Evolutionary conservation across 2,888 invertebrate genomes (phyloP).

Genomic region (Patella ulyssiponensis): DNA sequence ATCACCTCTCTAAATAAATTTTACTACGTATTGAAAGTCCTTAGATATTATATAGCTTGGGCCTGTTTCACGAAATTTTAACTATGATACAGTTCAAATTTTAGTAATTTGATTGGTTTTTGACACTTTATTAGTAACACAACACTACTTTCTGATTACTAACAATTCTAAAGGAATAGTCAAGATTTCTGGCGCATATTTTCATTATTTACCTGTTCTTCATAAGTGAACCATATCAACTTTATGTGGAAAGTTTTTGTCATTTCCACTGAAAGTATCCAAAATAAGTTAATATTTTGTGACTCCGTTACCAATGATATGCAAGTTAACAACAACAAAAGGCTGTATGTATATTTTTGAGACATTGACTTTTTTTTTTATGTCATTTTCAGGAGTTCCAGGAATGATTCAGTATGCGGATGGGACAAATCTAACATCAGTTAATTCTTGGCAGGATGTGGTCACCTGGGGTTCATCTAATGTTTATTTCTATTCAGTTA

Average conservation of each 20-base stretch:
- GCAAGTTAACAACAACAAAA: background rate
- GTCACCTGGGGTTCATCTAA: background rate
- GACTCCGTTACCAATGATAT: background rate
- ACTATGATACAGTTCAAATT: too few relatives aligned
- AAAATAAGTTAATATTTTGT: background rate
- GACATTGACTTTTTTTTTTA: background rate
- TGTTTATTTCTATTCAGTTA: constrained; percentile 1
- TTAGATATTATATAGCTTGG: too few relatives aligned
- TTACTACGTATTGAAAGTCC: too few relatives aligned
- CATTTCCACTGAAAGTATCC: background rate
- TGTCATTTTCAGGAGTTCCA: background rate
- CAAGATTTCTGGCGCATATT: too few relatives aligned
- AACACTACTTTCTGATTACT: too few relatives aligned
- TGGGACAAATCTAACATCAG: background rate
- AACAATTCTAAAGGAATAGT: too few relatives aligned
- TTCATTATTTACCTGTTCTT: too few relatives aligned
- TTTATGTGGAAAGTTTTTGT: background rate
- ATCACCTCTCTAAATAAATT: too few relatives aligned
- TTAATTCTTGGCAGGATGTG: constrained; percentile 18
- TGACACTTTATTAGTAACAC: too few relatives aligned
- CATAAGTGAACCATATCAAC: too few relatives aligned
- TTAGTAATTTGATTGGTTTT: too few relatives aligned
- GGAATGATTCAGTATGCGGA: background rate
- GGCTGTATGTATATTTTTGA: background rate
- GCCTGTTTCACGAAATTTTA: too few relatives aligned